Evolutionary conservation across 1,140 invertebrate species (phyloP), one percentile per base, ranked within the genome.

Genomic region (Nixonia krombeini): DNA sequence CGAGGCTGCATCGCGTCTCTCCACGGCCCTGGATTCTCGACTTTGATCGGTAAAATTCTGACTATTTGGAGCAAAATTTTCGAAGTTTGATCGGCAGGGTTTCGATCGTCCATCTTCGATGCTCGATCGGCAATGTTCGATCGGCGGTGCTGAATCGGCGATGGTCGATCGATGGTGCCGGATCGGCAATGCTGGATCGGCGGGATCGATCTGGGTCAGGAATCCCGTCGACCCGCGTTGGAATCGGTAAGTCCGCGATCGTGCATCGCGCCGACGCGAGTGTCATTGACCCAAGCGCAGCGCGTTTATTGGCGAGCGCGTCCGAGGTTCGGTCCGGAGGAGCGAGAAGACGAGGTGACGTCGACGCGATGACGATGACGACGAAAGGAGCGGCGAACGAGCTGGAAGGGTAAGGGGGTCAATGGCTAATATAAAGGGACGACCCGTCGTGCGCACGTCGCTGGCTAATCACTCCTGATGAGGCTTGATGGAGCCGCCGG

Each of bases 401-500:
- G 51, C 29, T 28, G 37, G 55, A 50, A 63, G 67, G 64, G 67
- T 57, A 71, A 68, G 62, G 70, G 73, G 75, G 75, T 74, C 74
- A 75, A 68, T 70, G 78, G 75, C 72, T 81, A 81, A 80, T 80
- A 71, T 79, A 78, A 72, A 75, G 75, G 75, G 73, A 74, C 73
- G 73, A 79, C 71, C n/a, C 74, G 74, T 70, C 69, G 74, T 71
- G 72, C 50, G 68, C 70, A 71, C 72, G 73, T 76, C 74, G 76
- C 64, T 72, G 46, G 70, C 79, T 81, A 81, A 81, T 81, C 79
- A 76, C 70, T 71, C 66, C 77, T 81, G 77, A 81, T 81, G 75
- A 81, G 73, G 75, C 79, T 81, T 81, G 77, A 81, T 81, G 74
- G 77, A 74, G 53, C 76, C 66, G 70, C 68, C 72, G 69, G 72